phyloP scores from a whole-genome alignment of 2,113 vertebrate genomes.

The Propithecus coquereli region DNA sequence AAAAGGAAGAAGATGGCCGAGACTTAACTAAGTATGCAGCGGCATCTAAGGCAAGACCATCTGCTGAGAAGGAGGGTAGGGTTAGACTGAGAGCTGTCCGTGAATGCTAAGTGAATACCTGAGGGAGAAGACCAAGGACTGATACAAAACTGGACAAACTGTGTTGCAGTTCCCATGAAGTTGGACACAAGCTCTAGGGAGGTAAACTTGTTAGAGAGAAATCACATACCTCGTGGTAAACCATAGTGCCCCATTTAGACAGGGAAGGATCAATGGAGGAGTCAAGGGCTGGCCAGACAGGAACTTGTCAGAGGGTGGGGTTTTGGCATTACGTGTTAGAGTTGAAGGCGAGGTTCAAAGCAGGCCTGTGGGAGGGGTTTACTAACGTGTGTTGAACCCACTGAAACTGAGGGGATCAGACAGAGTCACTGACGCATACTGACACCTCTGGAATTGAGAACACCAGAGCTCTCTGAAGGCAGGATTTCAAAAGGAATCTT shows the following conservation, averaged over 20 bases:
- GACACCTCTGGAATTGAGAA: not conserved
- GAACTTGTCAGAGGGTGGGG: not conserved
- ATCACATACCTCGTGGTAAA: not conserved
- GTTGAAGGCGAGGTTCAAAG: not conserved
- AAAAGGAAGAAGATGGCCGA: not conserved
- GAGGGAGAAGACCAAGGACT: not conserved
- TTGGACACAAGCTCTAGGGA: not conserved
- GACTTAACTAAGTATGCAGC: not conserved
- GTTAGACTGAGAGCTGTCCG: not conserved
- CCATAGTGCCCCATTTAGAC: too few species aligned
- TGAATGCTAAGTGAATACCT: not conserved
- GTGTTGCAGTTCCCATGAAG: not conserved
- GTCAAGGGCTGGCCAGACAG: not conserved
- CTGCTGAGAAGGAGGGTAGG: not conserved
- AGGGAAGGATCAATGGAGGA: not conserved
- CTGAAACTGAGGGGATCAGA: not conserved
- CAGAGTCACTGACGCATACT: not conserved
- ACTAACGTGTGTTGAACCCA: not conserved
- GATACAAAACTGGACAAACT: not conserved
- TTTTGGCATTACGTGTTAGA: not conserved
- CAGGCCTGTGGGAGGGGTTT: not conserved
- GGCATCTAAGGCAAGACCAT: not conserved
- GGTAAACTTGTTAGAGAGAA: not conserved
- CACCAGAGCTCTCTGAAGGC: not conserved
- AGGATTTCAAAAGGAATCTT: not conserved